Conservation (phyloP, 2,888 invertebrate species). For the Cataglyphis altisquamis region DNA sequence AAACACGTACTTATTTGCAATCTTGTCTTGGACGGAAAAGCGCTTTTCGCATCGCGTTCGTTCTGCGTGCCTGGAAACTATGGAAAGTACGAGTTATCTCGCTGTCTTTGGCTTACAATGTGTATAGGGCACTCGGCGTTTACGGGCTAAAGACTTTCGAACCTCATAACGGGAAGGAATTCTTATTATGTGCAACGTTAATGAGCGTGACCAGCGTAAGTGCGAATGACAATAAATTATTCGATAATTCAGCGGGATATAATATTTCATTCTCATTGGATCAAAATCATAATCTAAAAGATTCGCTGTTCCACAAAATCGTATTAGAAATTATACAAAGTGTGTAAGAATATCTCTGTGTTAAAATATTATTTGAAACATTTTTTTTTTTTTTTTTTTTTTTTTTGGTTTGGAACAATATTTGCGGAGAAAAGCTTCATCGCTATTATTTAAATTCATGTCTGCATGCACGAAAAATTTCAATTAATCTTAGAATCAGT, state of each 20-base stretch:
- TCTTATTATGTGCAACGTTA: constrained; percentile 37
- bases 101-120: constrained; percentile 22
- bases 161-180: constrained; percentile 32
- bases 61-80: constrained; percentile 22
- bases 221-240: not conserved
- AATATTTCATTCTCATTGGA: constrained; percentile 10
- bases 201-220: not conserved
- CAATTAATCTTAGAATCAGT: not conserved
- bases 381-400: not conserved
- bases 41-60: constrained; percentile 46
- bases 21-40: constrained; percentile 45
- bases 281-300: not conserved
- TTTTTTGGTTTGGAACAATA: not conserved
- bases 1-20: constrained; percentile 59
- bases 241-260: constrained; percentile 5
- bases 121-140: not conserved
- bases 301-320: not conserved
- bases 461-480: not conserved
- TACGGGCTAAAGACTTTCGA: constrained; percentile 30
- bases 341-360: not conserved
- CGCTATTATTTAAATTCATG: not conserved
- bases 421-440: not conserved
- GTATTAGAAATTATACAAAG: not conserved
- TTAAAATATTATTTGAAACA: not conserved
- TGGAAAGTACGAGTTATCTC: constrained; percentile 38